Evolutionary conservation across 2,797 vertebrate species (phyloP).

Genomic region (Eidolon dupreanum): DNA sequence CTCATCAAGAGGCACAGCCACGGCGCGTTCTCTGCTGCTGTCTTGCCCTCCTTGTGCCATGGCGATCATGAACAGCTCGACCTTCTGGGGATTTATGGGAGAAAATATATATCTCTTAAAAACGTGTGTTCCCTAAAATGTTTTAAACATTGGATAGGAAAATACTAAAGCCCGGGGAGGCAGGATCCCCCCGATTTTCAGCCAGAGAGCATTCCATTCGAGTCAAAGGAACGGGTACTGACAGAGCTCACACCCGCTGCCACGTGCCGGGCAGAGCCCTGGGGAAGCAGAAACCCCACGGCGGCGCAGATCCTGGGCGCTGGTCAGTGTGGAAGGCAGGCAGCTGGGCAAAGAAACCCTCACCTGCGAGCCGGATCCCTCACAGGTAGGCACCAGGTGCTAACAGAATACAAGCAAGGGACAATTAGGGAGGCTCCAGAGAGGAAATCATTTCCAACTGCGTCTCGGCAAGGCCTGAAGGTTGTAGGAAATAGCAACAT

Average conservation of each 20-base stretch:
- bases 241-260: background rate
- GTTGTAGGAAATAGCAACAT: background rate
- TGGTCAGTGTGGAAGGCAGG: background rate
- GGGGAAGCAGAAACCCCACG: background rate
- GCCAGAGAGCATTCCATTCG: background rate
- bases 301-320: background rate
- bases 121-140: background rate
- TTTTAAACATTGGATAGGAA: background rate
- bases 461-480: background rate
- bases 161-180: background rate
- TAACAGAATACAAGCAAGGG: background rate
- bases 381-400: background rate
- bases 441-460: background rate
- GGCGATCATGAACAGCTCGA: background rate
- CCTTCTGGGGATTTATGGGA: background rate
- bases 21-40: background rate
- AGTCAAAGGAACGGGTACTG: background rate
- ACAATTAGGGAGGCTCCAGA: background rate
- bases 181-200: background rate
- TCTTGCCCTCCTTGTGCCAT: background rate
- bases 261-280: background rate
- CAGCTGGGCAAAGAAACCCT: background rate
- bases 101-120: background rate
- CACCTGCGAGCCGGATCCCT: fast-evolving
- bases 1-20: background rate